Conservation (phyloP, 2,888 invertebrate genomes). For the Zaprionus obscuricornis region DNA sequence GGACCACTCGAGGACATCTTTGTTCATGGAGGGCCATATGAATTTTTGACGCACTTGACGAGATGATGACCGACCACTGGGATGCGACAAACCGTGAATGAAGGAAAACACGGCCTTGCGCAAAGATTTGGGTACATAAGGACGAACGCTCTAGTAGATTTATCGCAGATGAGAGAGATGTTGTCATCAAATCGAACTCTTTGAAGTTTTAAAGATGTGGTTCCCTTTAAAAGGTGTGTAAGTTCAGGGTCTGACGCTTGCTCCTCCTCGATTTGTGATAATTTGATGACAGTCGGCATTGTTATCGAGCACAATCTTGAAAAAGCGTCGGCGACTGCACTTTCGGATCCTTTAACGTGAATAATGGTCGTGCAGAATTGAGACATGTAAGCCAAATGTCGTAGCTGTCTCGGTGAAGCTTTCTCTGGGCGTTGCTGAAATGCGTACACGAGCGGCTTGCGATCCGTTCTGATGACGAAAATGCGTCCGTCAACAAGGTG, state of each 20-base stretch:
- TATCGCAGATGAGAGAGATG: neutral
- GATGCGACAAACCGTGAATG: constrained; percentile 1
- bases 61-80: neutral
- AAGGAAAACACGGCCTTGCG: neutral
- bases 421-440: constrained; percentile 4
- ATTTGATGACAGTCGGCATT: neutral
- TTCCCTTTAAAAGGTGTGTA: neutral
- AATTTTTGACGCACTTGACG: neutral
- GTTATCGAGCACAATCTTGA: neutral
- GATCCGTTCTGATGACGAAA: constrained; percentile 4
- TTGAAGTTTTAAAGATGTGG: neutral
- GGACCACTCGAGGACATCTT: neutral
- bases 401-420: neutral
- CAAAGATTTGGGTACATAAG: neutral
- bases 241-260: neutral
- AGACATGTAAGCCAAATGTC: neutral
- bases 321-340: constrained; percentile 4
- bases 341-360: constrained; percentile 7
- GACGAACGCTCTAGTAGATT: neutral
- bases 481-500: constrained; percentile 2
- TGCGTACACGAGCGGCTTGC: constrained; percentile 1
- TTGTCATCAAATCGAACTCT: neutral
- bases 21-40: neutral
- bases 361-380: constrained; percentile 2
- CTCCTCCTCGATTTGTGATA: neutral